Conservation (phyloP, 2,888 invertebrate species). For the Dasysyrphus albostriatus region DNA sequence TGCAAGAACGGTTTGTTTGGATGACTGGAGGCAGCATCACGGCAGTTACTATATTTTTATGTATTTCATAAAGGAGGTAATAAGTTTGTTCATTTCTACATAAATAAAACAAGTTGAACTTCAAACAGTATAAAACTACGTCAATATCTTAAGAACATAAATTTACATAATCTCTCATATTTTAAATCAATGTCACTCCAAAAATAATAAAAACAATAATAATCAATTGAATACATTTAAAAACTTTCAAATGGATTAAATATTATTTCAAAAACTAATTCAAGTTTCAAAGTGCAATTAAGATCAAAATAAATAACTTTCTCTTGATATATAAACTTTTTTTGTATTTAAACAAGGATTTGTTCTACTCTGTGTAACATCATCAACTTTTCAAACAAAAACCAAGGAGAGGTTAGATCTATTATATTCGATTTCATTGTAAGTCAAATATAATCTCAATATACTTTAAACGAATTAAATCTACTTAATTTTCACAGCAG, state of each 20-base stretch:
- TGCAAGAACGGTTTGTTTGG: no score
- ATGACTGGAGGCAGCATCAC: no score
- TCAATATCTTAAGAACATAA: no score
- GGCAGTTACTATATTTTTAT: no score
- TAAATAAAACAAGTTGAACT: no score
- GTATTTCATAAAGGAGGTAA: no score
- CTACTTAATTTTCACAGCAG: conserved; percentile 31
- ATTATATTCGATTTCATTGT: conserved; percentile 36
- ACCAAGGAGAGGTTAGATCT: not conserved
- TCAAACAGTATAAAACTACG: no score
- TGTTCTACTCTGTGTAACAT: conserved; percentile 2
- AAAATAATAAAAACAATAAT: no score
- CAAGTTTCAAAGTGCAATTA: conserved; percentile 1
- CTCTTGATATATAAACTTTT: not conserved
- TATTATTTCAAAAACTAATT: not conserved
- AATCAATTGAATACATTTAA: not conserved
- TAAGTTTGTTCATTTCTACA: no score
- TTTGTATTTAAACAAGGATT: conserved; percentile 14
- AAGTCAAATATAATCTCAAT: conserved; percentile 45
- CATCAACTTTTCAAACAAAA: conserved; percentile 13
- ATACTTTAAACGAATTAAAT: conserved; percentile 30
- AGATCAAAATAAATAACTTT: conserved; percentile 6
- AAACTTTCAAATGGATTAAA: not conserved
- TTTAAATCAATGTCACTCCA: not conserved
- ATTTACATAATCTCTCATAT: not conserved